phyloP scores from a whole-genome alignment of 2,113 vertebrate species.

The Alosa alosa region DNA sequence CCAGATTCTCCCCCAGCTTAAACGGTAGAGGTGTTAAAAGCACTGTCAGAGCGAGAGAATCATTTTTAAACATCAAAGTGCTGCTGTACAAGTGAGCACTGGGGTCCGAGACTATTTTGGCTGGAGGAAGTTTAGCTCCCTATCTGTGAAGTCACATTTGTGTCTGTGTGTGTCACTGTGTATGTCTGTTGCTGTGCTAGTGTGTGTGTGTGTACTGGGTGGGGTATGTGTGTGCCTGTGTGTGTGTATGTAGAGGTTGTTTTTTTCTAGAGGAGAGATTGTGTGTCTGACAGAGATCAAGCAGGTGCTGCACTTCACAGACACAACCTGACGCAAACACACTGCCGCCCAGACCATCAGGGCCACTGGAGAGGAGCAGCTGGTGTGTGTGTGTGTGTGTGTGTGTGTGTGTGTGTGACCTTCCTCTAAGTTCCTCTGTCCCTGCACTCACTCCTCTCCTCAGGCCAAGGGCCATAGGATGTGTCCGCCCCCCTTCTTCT shows the following conservation, averaged over 20 bases:
- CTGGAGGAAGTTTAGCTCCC: no score
- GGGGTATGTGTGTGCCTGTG: neutral
- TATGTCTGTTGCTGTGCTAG: neutral
- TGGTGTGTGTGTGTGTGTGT: slow-evolving; percentile 1
- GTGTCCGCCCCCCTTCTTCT: neutral
- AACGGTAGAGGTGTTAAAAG: neutral
- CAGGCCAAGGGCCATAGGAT: neutral
- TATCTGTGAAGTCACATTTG: neutral
- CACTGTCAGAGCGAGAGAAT: neutral
- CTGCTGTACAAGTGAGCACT: neutral
- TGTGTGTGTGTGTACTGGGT: slow-evolving; percentile 8
- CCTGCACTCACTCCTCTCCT: neutral
- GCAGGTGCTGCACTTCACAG: neutral
- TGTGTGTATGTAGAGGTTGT: neutral
- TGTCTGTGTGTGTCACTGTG: neutral
- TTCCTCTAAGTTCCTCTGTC: neutral
- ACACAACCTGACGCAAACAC: neutral
- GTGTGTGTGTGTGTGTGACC: slow-evolving; percentile 9
- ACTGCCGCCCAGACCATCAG: neutral
- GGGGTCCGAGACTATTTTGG: no score
- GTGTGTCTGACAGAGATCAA: neutral
- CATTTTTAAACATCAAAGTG: neutral
- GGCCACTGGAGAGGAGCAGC: neutral
- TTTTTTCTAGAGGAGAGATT: neutral
- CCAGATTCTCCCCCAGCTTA: neutral